phyloP scores from a whole-genome alignment of 2,113 vertebrate species.

The Sinosuthora webbiana region DNA sequence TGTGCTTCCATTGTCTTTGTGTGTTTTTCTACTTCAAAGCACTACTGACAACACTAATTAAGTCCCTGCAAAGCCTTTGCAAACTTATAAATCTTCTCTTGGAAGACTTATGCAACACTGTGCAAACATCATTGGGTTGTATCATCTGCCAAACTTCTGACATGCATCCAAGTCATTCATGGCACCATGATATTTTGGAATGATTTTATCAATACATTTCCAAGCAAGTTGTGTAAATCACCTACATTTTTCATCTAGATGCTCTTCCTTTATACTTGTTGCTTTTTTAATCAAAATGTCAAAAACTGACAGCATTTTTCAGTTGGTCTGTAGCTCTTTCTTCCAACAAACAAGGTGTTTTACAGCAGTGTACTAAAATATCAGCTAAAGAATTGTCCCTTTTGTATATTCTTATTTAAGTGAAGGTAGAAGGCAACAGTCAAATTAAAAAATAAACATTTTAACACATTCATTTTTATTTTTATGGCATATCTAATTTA shows the following conservation, averaged over 20 bases:
- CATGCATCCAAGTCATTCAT: background rate
- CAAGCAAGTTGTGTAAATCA: background rate
- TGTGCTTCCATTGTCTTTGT: background rate
- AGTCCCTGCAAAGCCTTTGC: background rate
- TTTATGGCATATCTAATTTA: background rate
- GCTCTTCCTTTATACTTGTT: background rate
- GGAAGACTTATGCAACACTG: background rate
- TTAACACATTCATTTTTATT: background rate
- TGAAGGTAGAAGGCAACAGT: background rate
- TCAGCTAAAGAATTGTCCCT: background rate
- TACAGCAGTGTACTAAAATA: background rate
- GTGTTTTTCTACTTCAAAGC: background rate
- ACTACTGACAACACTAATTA: background rate
- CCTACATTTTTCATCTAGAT: background rate
- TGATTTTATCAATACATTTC: background rate
- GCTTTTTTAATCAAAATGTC: background rate
- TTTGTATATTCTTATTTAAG: background rate
- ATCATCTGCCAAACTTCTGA: background rate
- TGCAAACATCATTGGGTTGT: background rate
- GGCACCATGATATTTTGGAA: background rate
- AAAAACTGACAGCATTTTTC: background rate
- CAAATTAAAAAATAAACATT: background rate
- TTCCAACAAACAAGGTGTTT: background rate
- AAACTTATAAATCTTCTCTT: background rate
- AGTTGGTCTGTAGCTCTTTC: background rate